Evolutionary conservation across 64 coral and sea anemone genomes (phyloP), one percentile per base, ranked within the genome.

Genomic region (Astreopora myriophthalma): DNA sequence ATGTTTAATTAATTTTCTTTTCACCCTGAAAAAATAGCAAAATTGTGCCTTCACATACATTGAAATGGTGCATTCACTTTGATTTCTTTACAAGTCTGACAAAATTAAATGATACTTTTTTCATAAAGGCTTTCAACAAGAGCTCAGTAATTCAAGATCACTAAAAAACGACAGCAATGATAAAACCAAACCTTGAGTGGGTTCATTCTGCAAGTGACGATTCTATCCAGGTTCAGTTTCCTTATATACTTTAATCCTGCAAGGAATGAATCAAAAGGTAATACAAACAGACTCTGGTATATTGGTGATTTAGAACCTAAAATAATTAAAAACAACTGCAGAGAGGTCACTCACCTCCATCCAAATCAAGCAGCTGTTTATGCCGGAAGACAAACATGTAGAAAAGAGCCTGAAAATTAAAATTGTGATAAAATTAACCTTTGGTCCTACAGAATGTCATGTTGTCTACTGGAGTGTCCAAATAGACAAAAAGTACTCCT

Each of bases 341-440:
- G 25, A 51, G 3, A 70, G 90, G 20, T n/a, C 33, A 73, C 85
- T 28, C 34, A 98, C 96, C 96, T 30, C 89, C 89, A 35, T 94
- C 96, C 12, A 72, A 44, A 3, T 98, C 94, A 9, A 98, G 16
- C 20, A 95, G 27, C 52, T 95, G 80, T 64, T 80, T 88, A 65
- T 98, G 96, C 16, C 90, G 74, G 34, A 98, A 98, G 8, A 98
- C 86, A 68, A 98, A 93, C 58, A 95, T 93, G 87, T 98, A 98
- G 27, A 98, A 95, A 22, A 88, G 40, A 5, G 96, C 86, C 96
- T 98, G 65, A 27, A 92, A 66, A 48, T 36, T 61, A 38, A 94
- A 29, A 86, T 16, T 16, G 16, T 16, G 16, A 55, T 16, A 55
- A 5, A 44, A n/a, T n/a, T n/a, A n/a, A n/a, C n/a, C n/a, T n/a